Percentiles rank a stretch among this genome's conserved stretches.
Conservation (phyloP, 2,113 vertebrate genomes). For the Eclectus roratus region DNA sequence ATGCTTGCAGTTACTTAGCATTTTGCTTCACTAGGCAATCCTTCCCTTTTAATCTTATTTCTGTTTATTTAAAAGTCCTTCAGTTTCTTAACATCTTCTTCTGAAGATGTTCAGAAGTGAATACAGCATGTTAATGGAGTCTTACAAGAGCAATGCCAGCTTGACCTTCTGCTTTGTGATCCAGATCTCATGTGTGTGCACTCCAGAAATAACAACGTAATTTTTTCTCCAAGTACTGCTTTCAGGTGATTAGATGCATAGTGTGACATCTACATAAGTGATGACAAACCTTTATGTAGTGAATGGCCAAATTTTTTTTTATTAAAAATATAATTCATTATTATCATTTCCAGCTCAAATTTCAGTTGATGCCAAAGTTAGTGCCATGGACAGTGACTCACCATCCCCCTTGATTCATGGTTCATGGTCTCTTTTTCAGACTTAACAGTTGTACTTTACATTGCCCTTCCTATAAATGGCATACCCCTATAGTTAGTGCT, state of each 20-base stretch:
- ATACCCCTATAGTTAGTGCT: neutral
- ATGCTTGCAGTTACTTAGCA: neutral
- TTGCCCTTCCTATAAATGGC: neutral
- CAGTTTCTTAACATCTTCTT: neutral
- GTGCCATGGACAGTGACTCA: fast-evolving
- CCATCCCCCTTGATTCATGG: neutral
- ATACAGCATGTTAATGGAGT: neutral
- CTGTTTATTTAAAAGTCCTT: neutral
- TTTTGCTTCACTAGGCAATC: neutral
- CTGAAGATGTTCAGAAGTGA: neutral
- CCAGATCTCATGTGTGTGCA: neutral
- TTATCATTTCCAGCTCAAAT: neutral
- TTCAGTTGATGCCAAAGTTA: neutral
- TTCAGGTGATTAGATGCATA: neutral
- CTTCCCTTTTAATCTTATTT: neutral
- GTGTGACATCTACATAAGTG: fast-evolving
- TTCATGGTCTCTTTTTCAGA: neutral
- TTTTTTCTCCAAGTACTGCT: neutral
- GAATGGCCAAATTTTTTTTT: neutral
- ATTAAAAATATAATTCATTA: neutral
- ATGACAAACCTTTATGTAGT: neutral
- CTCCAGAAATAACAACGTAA: neutral
- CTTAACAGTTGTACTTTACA: neutral
- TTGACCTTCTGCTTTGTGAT: neutral
- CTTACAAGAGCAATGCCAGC: neutral